Base-by-base conservation (phyloP, 1,140 invertebrate species). In the Caenorhabditis briggsae region DNA sequence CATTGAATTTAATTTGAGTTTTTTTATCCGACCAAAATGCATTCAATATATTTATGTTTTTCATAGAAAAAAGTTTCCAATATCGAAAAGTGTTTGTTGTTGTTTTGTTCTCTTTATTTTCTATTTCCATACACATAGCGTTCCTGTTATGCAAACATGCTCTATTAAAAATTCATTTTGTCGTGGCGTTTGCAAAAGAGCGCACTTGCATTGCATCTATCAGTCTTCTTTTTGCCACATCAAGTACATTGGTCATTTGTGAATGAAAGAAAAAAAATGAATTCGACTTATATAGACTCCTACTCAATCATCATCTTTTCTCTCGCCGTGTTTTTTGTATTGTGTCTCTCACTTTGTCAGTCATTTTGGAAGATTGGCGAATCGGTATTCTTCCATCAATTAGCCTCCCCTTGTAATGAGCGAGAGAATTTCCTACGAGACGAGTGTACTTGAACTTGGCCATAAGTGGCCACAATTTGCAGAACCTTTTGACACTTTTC, bases 401-500 rank as follows among this genome's bases (percentile, higher is more conserved):
- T 78, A 23, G 11, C 70, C n/a, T 12, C 46, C 70, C n/a, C 43
- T 50, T n/a, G 18, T 50, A 78, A 78, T 78, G 46, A 78, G 70
- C 43, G 70, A 33, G 33, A 33, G 70, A 78, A 78, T 50, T 50
- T 23, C 20, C 70, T 2, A 33, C 33, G 70, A 78, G 70, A 78
- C 70, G 70, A 78, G 70, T 50, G 70, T 78, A 78, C 70, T 78
- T n/a, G 46, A 78, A 50, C 70, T 78, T 78, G 46, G 46, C 70
- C 70, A 78, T 78, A 78, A 78, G 70, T 78, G 70, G 70, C 70
- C 46, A 78, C 20, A 50, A 78, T 78, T 78, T 50, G 70, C 70
- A 48, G 33, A 78, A 78, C 46, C 25, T 78, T 78, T 78, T 48
- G 70, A 53, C 70, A 78, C 46, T 48, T 78, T 50, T 78, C 14